Base-by-base conservation (phyloP, 1,140 invertebrate genomes). In the Luehdorfia chinensis region DNA sequence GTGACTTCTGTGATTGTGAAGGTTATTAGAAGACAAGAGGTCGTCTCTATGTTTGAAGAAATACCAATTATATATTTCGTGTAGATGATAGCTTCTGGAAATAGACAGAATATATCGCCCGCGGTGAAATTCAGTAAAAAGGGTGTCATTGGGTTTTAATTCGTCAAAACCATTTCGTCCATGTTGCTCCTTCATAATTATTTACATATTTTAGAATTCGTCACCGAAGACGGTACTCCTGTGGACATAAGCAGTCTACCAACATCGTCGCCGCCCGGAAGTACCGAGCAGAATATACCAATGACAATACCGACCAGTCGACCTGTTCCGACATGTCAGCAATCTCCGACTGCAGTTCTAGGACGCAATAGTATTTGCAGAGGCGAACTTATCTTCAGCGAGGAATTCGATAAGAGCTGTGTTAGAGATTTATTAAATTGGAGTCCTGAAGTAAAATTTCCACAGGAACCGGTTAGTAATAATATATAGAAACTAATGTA, bases 321-420 rank as follows among this genome's bases (percentile, higher is more conserved):
- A n/a, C 23, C 50, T 1, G 27, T 59, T 2, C 51, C 59, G 8
- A 4, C 25, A 4, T 84, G 83, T 43, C 18, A 39, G 1, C 8
- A 23, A 0, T 78, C 84, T 5, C 16, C 28, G n/a, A 85, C 79
- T 0, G 49, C 57, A 13, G 70, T 86, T 0, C 51, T 54, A 19
- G 67, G 66, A 4, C 15, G 46, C 1, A 37, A 43, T 9, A 18
- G 28, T 2, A 79, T 89, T 0, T 91, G 90, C 50, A 73, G 71
- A 39, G 88, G 84, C 2, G 65, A 71, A 16, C 57, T 89, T 1
- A 62, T 89, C 31, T 90, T 90, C 63, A 79, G 75, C 47, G 90
- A 89, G 13, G 76, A 88, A 4, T 90, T 90, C 44, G 67, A 75
- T 34, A 65, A 44, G 37, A 48, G 8, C 16, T 77, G 50, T 48